A percentile compares a stretch with the other conserved stretches of the same genome.
phyloP scores from a whole-genome alignment of 1,140 invertebrate genomes.

The Coptotermes formosanus region DNA sequence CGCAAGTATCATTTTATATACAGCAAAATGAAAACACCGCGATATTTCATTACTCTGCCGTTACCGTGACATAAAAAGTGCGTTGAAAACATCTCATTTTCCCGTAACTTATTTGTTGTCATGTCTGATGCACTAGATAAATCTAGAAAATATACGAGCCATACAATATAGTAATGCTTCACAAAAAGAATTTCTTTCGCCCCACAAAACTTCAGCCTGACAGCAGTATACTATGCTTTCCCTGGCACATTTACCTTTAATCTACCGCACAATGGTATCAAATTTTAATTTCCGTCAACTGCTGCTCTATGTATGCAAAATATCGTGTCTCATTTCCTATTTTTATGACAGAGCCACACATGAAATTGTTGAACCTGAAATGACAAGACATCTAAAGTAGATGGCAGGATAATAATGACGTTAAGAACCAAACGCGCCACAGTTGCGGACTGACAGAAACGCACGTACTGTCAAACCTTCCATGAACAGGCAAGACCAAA shows the following conservation, averaged over 20 bases:
- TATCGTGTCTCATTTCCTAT: neutral
- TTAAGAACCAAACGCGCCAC: too few species aligned
- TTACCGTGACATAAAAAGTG: neutral
- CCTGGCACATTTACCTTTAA: neutral
- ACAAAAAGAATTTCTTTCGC: neutral
- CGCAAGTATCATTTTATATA: neutral
- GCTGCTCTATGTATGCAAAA: neutral
- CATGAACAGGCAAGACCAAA: too few species aligned
- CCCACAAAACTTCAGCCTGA: neutral
- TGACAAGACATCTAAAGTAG: too few species aligned
- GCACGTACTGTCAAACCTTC: too few species aligned
- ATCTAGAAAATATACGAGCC: neutral
- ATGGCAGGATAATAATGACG: too few species aligned
- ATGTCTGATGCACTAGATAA: neutral
- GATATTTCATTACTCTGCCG: neutral
- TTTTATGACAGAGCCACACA: neutral
- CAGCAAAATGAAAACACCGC: constrained; percentile 16
- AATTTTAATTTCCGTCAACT: constrained; percentile 2
- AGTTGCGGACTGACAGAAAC: too few species aligned
- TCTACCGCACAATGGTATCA: neutral
- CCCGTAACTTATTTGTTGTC: neutral
- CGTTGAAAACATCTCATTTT: neutral
- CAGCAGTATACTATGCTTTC: neutral
- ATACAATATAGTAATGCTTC: neutral
- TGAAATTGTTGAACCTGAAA: neutral